phyloP scores from a whole-genome alignment of 2,113 vertebrate species.

The Oplegnathus fasciatus region DNA sequence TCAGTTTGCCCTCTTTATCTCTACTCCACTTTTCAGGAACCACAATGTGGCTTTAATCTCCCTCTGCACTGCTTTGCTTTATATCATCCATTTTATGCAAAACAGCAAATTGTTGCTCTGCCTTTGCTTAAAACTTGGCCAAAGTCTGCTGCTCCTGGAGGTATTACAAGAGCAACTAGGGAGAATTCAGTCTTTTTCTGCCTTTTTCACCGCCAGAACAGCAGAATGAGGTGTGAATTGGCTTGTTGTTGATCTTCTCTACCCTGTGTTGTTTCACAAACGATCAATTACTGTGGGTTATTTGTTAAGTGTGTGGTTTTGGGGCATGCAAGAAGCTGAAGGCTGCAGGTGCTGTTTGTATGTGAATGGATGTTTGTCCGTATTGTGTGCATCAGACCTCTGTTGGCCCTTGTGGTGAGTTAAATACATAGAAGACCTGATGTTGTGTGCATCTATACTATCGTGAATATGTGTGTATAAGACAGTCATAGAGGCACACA shows the following conservation, averaged over 20 bases:
- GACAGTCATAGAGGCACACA: not conserved
- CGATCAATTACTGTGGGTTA: slow-evolving; percentile 32
- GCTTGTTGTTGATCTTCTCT: slow-evolving; percentile 32
- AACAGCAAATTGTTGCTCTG: slow-evolving; percentile 28
- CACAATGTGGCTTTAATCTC: slow-evolving; percentile 52
- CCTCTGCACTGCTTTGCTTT: slow-evolving; percentile 9
- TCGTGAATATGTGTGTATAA: not conserved
- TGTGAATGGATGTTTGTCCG: slow-evolving; percentile 10
- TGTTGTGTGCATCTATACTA: not conserved
- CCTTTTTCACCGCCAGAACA: slow-evolving; percentile 8
- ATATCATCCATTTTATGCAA: slow-evolving; percentile 27
- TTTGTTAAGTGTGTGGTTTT: slow-evolving; percentile 39
- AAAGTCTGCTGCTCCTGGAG: slow-evolving; percentile 21
- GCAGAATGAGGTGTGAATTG: slow-evolving; percentile 46
- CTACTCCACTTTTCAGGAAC: slow-evolving; percentile 16
- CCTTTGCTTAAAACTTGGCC: slow-evolving; percentile 40
- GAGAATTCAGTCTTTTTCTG: not conserved
- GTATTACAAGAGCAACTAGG: slow-evolving; percentile 1
- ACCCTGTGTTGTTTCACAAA: slow-evolving; percentile 32
- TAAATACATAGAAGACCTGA: not conserved
- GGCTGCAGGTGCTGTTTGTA: slow-evolving; percentile 20
- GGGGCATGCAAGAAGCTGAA: slow-evolving; percentile 8
- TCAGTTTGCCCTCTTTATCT: slow-evolving; percentile 19
- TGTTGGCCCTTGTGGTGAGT: not conserved
- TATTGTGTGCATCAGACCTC: not conserved